Evolutionary conservation across 2,113 vertebrate genomes (phyloP), one percentile per base, ranked within the genome.

Genomic region (Datnioides undecimradiatus): DNA sequence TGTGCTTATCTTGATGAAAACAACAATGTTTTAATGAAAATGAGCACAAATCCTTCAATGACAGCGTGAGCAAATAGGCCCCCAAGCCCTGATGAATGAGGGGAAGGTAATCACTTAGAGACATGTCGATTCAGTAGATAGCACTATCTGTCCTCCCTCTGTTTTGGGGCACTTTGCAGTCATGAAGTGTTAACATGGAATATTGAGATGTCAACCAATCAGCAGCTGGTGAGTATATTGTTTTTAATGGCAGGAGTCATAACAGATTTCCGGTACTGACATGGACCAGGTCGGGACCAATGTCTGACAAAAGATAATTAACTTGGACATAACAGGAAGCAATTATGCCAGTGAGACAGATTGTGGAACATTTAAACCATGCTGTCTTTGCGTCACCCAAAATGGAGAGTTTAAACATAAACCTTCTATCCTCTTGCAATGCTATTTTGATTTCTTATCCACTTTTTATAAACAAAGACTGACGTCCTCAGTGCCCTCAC

Each of bases 91-190:
- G 57, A 78, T 66, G 64, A 78, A 88, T 49, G 54, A 58, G 31
- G 36, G 33, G 9, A 65, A 43, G 9, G 60, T 80, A 81, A 79
- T 83, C 69, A 85, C 64, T 66, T 55, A 29, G 34, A 6, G 14
- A 83, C 14, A 21, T 46, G 71, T 48, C 29, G 64, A 87, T 85
- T 49, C 63, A 72, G 69, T 55, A 63, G 65, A 80, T 73, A 33
- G 49, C 9, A 0, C 33, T 52, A 41, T 82, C 40, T 48, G 63
- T 69, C 58, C 63, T 45, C 8, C 65, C 33, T 33, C 27, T 74
- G 38, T 60, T 34, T 52, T 74, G 33, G 27, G 57, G 14, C 29
- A 33, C 52, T 58, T 36, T 69, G 48, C 38, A 43, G 33, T 60
- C 43, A 27, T 21, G 16, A 63, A 31, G 65, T 25, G 54, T 69